Evolutionary conservation across 2,113 vertebrate species (phyloP).

Genomic region (Coregonus clupeaformis): DNA sequence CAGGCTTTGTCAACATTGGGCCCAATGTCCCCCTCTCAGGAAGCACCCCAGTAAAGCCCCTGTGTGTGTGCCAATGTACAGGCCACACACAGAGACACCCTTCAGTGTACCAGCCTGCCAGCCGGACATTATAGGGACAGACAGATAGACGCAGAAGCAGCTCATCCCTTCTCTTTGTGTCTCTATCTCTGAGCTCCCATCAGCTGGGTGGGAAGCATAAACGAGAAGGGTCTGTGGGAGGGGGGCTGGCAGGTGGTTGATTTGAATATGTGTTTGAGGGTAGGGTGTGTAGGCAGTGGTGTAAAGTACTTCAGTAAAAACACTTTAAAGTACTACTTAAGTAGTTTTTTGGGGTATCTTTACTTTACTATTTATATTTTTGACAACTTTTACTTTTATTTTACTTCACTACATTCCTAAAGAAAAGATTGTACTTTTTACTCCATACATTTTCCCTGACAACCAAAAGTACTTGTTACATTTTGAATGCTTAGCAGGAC

Average conservation of each 20-base stretch:
- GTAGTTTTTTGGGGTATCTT: no score
- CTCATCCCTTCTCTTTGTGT: slow-evolving; percentile 37
- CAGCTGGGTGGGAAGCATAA: background rate
- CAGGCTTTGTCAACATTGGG: slow-evolving; percentile 75
- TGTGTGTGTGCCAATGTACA: slow-evolving; percentile 60
- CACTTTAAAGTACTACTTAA: no score
- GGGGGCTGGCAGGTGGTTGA: background rate
- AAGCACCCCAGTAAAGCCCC: slow-evolving; percentile 60
- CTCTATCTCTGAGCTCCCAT: background rate
- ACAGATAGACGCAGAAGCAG: slow-evolving; percentile 42
- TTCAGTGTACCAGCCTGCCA: slow-evolving; percentile 38
- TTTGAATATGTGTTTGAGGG: slow-evolving; percentile 18
- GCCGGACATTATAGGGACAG: slow-evolving; percentile 38
- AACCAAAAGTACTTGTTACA: no score
- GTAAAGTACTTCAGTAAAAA: no score
- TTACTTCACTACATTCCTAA: no score
- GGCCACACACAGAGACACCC: slow-evolving; percentile 62
- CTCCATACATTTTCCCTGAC: no score
- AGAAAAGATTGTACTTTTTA: no score
- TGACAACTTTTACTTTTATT: no score
- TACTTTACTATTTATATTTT: no score
- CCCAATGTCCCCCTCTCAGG: slow-evolving; percentile 63
- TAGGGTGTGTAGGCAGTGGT: background rate
- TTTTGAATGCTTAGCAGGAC: no score
- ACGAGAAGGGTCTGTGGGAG: slow-evolving; percentile 6